Conservation (phyloP, 2,888 invertebrate species). For the Siphlonurus alternatus region DNA sequence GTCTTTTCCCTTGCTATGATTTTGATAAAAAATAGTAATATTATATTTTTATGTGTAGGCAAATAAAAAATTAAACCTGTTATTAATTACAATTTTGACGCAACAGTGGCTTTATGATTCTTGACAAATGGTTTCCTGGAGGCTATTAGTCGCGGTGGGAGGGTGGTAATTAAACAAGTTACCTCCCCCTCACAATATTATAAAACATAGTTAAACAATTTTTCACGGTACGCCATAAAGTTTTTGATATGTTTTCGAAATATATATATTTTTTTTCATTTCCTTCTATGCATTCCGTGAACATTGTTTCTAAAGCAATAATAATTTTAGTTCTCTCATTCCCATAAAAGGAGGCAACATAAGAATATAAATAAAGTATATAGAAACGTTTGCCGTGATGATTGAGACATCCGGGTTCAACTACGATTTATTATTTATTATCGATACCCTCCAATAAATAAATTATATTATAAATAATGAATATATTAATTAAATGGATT, state of each 20-base stretch:
- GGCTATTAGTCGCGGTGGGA: background rate
- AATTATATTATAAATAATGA: background rate
- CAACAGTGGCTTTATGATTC: background rate
- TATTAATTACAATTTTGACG: background rate
- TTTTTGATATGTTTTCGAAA: background rate
- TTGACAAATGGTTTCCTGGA: background rate
- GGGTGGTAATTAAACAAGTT: background rate
- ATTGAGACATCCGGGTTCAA: background rate
- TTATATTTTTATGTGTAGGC: background rate
- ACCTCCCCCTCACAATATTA: background rate
- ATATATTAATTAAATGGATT: too few relatives aligned
- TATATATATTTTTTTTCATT: background rate
- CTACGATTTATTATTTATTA: background rate
- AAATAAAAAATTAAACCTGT: background rate
- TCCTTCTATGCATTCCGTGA: too few relatives aligned
- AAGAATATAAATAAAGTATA: background rate
- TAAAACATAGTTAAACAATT: background rate
- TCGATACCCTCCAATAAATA: background rate
- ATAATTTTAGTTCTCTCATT: too few relatives aligned
- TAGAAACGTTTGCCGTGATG: background rate
- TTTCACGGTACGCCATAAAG: background rate
- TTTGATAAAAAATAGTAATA: background rate
- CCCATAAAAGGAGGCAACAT: background rate
- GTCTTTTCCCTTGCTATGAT: too few relatives aligned
- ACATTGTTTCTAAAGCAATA: too few relatives aligned